Evolutionary conservation across 2,113 vertebrate genomes (phyloP).

Genomic region (Heterotilapia buettikoferi): DNA sequence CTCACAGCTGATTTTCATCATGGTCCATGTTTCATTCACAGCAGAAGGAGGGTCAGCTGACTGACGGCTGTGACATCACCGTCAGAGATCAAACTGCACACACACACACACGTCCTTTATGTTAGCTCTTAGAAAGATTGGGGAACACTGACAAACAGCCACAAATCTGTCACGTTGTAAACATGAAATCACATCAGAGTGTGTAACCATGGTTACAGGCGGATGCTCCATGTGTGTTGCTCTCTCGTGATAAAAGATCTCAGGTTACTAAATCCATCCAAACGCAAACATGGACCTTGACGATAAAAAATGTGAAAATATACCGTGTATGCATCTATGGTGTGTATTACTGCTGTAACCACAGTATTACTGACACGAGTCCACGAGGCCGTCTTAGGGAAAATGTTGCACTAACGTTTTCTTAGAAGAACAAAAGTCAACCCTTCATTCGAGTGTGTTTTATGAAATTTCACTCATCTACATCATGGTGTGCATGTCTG

Average conservation of each 20-base stretch:
- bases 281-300: not conserved
- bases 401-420: not conserved
- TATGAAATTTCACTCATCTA: not conserved
- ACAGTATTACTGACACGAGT: not conserved
- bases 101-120: not conserved
- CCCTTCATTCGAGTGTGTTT: not conserved
- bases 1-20: constrained; percentile 4
- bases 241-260: not conserved
- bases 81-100: not conserved
- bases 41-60: not conserved
- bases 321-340: not conserved
- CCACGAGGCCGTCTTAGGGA: not conserved
- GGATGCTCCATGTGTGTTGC: not conserved
- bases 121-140: not conserved
- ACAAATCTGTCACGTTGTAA: not conserved
- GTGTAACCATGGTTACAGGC: not conserved
- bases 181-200: not conserved
- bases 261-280: not conserved
- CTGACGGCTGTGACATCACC: not conserved
- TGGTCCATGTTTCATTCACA: not conserved
- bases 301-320: not conserved
- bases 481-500: not conserved
- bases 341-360: not conserved
- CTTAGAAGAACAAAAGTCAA: not conserved
- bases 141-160: not conserved